Evolutionary conservation across 1,140 invertebrate species (phyloP), one percentile per base, ranked within the genome.

Genomic region (Drosophila hydei): DNA sequence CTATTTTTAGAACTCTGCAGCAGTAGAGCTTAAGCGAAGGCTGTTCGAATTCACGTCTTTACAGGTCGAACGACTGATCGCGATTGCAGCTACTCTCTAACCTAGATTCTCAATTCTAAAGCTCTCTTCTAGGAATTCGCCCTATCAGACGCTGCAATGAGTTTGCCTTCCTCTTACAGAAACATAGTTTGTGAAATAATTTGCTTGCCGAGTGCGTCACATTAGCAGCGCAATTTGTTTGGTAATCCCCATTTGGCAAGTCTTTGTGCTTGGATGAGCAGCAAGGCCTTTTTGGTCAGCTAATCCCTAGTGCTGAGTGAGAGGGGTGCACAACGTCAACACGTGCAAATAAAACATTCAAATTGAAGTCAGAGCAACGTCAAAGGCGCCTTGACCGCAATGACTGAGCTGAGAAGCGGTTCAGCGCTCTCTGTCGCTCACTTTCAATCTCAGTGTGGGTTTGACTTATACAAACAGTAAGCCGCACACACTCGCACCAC

Each of bases 281-380:
- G 21, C 55, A 60, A 73, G 47, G 43, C 72, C 72, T 85, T 85
- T 69, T 72, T 52, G 76, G 65, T 60, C 65, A 63, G 81, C 79
- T 88, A 83, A 87, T 83, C 81, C 74, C 72, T 36, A 51, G 77
- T 52, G 45, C 52, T 40, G n/a, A 18, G 8, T 42, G 16, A 38
- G 33, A 52, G 50, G 45, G 23, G 40, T 42, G 65, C 45, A 67
- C 75, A 67, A 70, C 68, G 83, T 88, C 81, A 79, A 80, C 83
- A 87, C 83, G 83, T 87, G 83, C 83, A 87, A 88, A 88, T 88
- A 87, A 88, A 78, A 74, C 62, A 85, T 85, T 85, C 77, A 85
- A 85, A 87, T 65, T 68, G 63, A 14, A 63, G 58, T 21, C 42
- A 62, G 14, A 54, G 21, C 52, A 68, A 43, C 47, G 74, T 63